Evolutionary conservation across 2,888 invertebrate species (phyloP), one percentile per base, ranked within the genome.

Genomic region (Lamellibrachia columna): DNA sequence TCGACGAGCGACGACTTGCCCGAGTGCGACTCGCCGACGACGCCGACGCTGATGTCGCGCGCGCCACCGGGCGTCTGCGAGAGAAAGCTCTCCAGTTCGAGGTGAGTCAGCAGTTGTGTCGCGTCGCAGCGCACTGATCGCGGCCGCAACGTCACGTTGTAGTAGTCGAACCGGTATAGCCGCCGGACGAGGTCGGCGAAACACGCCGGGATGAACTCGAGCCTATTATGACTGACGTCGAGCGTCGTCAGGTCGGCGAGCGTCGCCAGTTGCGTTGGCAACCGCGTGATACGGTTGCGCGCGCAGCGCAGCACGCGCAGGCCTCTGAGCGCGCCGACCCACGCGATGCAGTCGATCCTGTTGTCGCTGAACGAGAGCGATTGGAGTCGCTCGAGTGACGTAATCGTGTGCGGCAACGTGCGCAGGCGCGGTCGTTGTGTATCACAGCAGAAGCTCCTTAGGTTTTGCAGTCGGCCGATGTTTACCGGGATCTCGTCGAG

Each of bases 11-110:
- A 94, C 11, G 93, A 93, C 90, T 94, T 94, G 15, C 94, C 94
- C 3, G 94, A 94, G 92, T 94, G 94, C 11, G 94, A 94, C 92
- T 94, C 94, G 22, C 94, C 94, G 9, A 94, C 94, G 55, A 94
- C 93, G 11, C 94, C 94, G 15, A 94, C 92, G 55, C 93, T 94
- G 91, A 94, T 92, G 93, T 94, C 94, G 22, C 94, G 92, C 3
- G 93, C 93, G 9, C 93, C 91, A n/a, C 92, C 91, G 22, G 93
- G 53, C 15, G 91, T 28, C 58, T 93, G 94, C 15, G 92, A 91
- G 92, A 94, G 93, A 91, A 94, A 94, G 92, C 93, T 93, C 93
- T 94, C 94, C 91, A 94, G 93, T 60, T 94, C 94, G 11, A 94
- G 93, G 91, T 94, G 94, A 3, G 94, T 92, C 91, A 94, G 92